Evolutionary conservation across 2,113 vertebrate species (phyloP).

Genomic region (Cygnus buccinator): DNA sequence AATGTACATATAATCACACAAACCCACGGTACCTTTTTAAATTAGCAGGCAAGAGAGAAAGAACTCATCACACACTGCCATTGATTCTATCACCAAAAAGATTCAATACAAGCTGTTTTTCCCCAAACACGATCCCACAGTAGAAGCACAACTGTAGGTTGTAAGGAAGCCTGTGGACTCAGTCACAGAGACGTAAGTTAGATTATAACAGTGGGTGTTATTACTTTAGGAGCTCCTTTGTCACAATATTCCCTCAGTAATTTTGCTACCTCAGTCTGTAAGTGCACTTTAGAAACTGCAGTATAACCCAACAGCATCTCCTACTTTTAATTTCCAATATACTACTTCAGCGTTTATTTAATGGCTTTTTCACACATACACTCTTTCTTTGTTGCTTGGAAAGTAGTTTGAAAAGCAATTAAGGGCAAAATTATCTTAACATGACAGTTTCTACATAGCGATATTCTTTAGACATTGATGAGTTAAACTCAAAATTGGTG

Average conservation of each 20-base stretch:
- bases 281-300: not conserved
- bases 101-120: not conserved
- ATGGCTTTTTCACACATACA: not conserved
- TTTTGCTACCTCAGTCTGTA: not conserved
- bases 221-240: conserved; percentile 1
- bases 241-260: not conserved
- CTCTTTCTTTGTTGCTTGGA: conserved; percentile 22
- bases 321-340: conserved; percentile 51
- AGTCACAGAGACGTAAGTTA: not conserved
- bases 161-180: not conserved
- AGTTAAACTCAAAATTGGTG: conserved; percentile 68
- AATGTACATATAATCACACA: not conserved
- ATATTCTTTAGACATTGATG: conserved; percentile 73
- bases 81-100: not conserved
- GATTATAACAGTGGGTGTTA: not conserved
- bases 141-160: not conserved
- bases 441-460: conserved; percentile 38
- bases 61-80: not conserved
- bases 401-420: conserved; percentile 46
- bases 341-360: conserved; percentile 48
- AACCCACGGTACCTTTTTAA: not conserved
- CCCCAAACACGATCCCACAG: not conserved
- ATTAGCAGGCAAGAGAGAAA: not conserved
- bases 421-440: conserved; percentile 62
- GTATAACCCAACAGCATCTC: not conserved